Conservation (phyloP, 2,113 vertebrate species). For the Globicephala melas region DNA sequence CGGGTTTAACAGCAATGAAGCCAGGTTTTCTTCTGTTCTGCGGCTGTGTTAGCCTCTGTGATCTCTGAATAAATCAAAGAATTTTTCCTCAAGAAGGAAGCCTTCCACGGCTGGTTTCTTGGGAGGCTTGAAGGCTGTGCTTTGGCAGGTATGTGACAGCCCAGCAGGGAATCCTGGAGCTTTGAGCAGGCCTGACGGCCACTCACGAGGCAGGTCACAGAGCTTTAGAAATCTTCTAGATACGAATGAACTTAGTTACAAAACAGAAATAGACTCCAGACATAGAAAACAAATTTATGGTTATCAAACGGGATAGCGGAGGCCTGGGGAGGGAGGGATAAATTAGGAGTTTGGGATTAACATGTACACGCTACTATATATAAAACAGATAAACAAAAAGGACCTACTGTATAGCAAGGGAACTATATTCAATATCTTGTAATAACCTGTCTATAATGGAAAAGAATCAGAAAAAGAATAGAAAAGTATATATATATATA, state of each 20-base stretch:
- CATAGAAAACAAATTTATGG: background rate
- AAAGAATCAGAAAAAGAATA: background rate
- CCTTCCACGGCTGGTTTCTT: background rate
- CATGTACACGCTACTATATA: background rate
- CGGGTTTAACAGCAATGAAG: background rate
- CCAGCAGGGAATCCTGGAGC: background rate
- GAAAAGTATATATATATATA: background rate
- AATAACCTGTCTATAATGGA: background rate
- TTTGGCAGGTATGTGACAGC: background rate
- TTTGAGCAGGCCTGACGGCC: background rate
- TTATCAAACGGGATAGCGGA: background rate
- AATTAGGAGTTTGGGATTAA: background rate
- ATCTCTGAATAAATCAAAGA: background rate
- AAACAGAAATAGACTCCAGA: background rate
- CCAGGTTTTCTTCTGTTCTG: background rate
- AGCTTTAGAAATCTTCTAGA: background rate
- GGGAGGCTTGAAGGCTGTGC: background rate
- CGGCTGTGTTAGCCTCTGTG: background rate
- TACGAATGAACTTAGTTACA: background rate
- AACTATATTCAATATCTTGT: background rate
- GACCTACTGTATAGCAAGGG: background rate
- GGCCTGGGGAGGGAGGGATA: background rate
- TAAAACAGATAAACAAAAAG: background rate
- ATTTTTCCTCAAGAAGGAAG: background rate
- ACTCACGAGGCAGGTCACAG: background rate